Evolutionary conservation across 2,113 vertebrate genomes (phyloP), one percentile per base, ranked within the genome.

Genomic region (Phaethon lepturus): DNA sequence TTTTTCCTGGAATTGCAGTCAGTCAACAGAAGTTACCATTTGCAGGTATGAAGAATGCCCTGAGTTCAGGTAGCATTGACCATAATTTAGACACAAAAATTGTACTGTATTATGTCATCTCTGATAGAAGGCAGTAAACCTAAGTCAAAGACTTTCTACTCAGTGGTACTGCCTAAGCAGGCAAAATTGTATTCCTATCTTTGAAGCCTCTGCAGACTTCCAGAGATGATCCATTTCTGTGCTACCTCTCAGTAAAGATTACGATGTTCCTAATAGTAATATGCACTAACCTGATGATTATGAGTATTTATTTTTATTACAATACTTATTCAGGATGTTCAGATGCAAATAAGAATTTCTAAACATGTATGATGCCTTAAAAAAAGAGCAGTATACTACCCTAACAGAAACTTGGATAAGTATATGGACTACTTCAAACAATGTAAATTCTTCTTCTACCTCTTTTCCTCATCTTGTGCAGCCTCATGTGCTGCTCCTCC

Each of bases 131-230:
- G 20, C 19, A 26, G 42, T 59, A 44, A 60, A 58, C 38, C 25
- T 14, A 74, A 71, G 15, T 40, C 20, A 33, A 24, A 42, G 55
- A 17, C 50, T 22, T 38, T 14, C 33, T 49, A 44, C 20, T 58
- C 15, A 10, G 56, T 8, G 31, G 49, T 45, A 13, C 42, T 76
- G 31, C 63, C 29, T 31, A n/a, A 68, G 58, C 9, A 33, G 42
- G 55, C 26, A 35, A 35, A 24, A 15, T 85, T 47, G 18, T 26
- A 1, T 42, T 79, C 0, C 0, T 35, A 4, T n/a, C 50, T 74
- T 59, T 45, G 38, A 86, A 59, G 58, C 17, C 33, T 74, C 38
- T 75, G 44, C 38, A 58, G 62, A 26, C 22, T 78, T 66, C 13
- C 23, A 45, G 74, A 60, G 40, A 14, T 26, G 22, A 68, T 28